These are phyloP conservation scores for Malurus elegans DNA, from an alignment of 2,113 vertebrate genomes.

Conservation along the genomic window DNA sequence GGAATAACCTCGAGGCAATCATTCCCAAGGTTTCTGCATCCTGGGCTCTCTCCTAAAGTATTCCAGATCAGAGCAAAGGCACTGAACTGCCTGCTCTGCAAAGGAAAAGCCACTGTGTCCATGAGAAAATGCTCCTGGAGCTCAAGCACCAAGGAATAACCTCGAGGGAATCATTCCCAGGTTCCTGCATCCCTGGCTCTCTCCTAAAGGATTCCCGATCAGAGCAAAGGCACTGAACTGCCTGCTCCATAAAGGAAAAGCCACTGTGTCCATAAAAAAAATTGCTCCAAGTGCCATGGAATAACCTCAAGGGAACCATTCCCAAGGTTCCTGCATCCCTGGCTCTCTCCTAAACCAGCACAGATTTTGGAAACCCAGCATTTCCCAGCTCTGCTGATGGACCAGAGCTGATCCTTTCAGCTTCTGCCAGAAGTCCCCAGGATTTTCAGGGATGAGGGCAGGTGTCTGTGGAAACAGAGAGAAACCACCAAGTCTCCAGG, in stretches of 20 bases:
- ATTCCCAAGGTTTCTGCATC: background rate
- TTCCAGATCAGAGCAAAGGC: too few relatives aligned
- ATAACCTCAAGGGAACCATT: background rate
- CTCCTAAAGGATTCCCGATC: background rate
- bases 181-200: too few relatives aligned
- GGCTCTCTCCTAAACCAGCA: background rate
- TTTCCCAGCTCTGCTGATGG: background rate
- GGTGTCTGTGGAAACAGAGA: constrained; percentile 39
- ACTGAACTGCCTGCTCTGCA: too few relatives aligned
- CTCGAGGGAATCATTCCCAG: too few relatives aligned
- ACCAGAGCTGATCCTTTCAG: background rate
- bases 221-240: background rate
- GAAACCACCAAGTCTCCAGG: constrained; percentile 2
- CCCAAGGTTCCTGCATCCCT: background rate
- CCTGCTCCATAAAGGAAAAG: background rate
- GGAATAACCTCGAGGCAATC: background rate
- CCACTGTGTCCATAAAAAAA: background rate
- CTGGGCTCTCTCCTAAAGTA: background rate
- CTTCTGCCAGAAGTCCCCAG: background rate
- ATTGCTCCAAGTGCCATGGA: background rate
- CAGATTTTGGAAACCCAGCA: background rate
- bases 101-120: too few relatives aligned
- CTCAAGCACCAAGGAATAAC: too few relatives aligned
- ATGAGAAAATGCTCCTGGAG: too few relatives aligned
- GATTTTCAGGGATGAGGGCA: background rate